Evolutionary conservation across 2,888 invertebrate genomes (phyloP).

Genomic region (Stratiomys singularior): DNA sequence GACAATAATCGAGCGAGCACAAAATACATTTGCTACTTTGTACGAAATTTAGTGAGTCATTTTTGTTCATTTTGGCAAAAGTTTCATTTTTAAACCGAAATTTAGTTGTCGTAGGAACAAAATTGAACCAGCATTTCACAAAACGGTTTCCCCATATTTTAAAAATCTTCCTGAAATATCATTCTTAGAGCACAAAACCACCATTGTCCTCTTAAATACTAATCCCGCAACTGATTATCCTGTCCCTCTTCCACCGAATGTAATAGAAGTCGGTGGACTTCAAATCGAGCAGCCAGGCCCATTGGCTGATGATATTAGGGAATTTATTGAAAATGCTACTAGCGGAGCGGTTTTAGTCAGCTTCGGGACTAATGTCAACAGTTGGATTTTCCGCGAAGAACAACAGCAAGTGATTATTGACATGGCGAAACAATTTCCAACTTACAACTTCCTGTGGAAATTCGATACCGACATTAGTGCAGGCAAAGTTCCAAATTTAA

Average conservation of each 20-base stretch:
- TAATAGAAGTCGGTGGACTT: conserved; percentile 54
- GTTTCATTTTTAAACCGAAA: conserved; percentile 53
- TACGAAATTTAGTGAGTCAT: conserved; percentile 48
- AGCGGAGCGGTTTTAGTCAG: conserved; percentile 56
- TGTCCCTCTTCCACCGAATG: conserved; percentile 52
- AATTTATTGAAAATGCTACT: conserved; percentile 53
- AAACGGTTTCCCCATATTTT: conserved; percentile 51
- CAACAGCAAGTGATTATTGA: conserved; percentile 53
- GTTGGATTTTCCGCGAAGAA: conserved; percentile 47
- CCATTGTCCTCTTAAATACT: conserved; percentile 51
- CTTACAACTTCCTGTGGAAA: conserved; percentile 58
- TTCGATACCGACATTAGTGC: conserved; percentile 54
- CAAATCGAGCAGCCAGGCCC: conserved; percentile 52
- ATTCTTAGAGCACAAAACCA: conserved; percentile 54
- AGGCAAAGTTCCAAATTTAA: conserved; percentile 60
- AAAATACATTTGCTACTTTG: conserved; percentile 47
- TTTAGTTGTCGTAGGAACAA: conserved; percentile 54
- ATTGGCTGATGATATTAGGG: conserved; percentile 48
- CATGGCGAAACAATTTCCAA: conserved; percentile 55
- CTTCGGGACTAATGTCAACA: conserved; percentile 55
- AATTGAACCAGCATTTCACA: conserved; percentile 54
- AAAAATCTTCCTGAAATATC: conserved; percentile 52
- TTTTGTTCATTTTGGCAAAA: neutral
- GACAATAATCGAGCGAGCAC: conserved; percentile 52
- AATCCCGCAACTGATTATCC: conserved; percentile 51